Conservation (phyloP, 2,888 invertebrate species). For the Troides oblongomaculatus region DNA sequence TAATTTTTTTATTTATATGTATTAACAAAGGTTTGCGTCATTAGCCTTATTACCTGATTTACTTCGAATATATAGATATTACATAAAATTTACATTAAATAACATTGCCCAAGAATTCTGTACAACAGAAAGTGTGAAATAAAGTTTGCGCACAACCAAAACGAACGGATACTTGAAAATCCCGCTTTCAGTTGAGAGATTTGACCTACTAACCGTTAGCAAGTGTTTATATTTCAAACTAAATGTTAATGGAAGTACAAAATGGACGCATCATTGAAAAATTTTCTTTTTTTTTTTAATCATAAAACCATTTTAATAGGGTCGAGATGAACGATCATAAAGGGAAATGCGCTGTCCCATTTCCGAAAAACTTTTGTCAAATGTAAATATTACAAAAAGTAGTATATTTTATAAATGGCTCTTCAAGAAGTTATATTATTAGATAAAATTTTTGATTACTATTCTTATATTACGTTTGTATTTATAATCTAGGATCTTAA, state of each 20-base stretch:
- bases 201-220: conserved; percentile 21
- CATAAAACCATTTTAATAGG: conserved; percentile 11
- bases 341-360: conserved; percentile 13
- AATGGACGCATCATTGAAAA: conserved; percentile 25
- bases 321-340: conserved; percentile 12
- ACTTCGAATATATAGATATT: too few relatives aligned
- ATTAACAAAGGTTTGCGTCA: too few relatives aligned
- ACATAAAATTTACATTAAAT: too few relatives aligned
- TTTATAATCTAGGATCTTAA: too few relatives aligned
- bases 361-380: conserved; percentile 15
- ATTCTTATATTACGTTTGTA: too few relatives aligned
- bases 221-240: conserved; percentile 24
- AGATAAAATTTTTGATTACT: too few relatives aligned
- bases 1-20: too few relatives aligned
- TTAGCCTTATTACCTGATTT: too few relatives aligned
- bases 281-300: conserved; percentile 9
- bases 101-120: background rate
- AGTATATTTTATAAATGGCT: too few relatives aligned
- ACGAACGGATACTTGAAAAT: conserved; percentile 12
- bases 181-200: conserved; percentile 16
- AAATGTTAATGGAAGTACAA: conserved; percentile 24
- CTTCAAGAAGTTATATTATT: too few relatives aligned
- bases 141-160: conserved; percentile 14
- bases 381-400: conserved; percentile 7
- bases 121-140: conserved; percentile 2